A percentile compares a stretch with the other conserved stretches of the same genome.
Evolutionary conservation across 2,888 invertebrate species (phyloP).

Genomic region (Atethmia centrago): DNA sequence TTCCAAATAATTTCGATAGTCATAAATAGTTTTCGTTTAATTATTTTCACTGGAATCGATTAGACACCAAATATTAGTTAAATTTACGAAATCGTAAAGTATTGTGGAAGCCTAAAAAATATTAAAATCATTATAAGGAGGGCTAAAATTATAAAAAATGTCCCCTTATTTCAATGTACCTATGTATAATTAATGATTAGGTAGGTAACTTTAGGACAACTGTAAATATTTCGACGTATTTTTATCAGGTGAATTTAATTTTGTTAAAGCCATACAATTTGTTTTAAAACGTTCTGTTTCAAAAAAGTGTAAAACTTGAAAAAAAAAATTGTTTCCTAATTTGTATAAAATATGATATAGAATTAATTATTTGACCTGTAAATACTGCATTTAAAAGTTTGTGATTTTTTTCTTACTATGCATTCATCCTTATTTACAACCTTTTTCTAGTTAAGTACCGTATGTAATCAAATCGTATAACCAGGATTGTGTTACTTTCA

Average conservation of each 20-base stretch:
- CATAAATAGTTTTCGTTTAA: slow-evolving; percentile 74
- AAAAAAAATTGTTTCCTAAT: slow-evolving; percentile 72
- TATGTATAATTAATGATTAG: slow-evolving; percentile 68
- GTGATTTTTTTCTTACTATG: slow-evolving; percentile 81
- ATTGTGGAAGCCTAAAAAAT: slow-evolving; percentile 58
- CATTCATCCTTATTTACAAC: slow-evolving; percentile 75
- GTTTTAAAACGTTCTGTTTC: slow-evolving; percentile 78
- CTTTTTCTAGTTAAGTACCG: slow-evolving; percentile 78
- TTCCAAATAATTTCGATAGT: slow-evolving; percentile 89
- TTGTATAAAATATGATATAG: slow-evolving; percentile 76
- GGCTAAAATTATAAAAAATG: slow-evolving; percentile 53
- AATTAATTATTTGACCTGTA: slow-evolving; percentile 78
- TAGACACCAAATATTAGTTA: slow-evolving; percentile 89
- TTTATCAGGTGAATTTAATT: slow-evolving; percentile 72
- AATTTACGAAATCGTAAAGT: slow-evolving; percentile 73
- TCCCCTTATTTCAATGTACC: slow-evolving; percentile 66
- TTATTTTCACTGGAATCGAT: slow-evolving; percentile 79
- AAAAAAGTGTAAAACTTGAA: slow-evolving; percentile 70
- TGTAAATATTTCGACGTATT: slow-evolving; percentile 74
- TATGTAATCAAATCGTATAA: slow-evolving; percentile 83
- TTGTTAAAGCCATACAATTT: slow-evolving; percentile 74
- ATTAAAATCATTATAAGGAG: slow-evolving; percentile 56
- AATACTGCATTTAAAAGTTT: slow-evolving; percentile 89
- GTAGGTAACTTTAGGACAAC: slow-evolving; percentile 62
- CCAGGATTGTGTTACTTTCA: slow-evolving; percentile 85